Conservation (phyloP, 2,113 vertebrate genomes). For the Catagonus wagneri region DNA sequence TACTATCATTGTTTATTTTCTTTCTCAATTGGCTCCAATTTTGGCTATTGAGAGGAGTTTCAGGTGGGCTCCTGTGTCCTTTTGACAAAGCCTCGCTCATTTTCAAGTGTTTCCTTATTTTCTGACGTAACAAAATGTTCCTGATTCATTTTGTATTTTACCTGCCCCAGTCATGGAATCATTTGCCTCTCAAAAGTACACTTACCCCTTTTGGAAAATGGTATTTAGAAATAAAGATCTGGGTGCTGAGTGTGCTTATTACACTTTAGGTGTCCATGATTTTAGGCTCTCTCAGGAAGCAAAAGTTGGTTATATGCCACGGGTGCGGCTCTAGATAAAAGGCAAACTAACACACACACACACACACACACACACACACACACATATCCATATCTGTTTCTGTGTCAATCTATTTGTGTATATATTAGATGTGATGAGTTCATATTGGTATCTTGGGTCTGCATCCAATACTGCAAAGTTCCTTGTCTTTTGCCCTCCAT, state of each 20-base stretch:
- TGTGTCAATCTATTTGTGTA: too few relatives aligned
- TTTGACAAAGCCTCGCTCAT: not conserved
- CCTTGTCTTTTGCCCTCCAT: not conserved
- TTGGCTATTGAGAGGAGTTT: not conserved
- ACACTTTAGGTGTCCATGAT: too few relatives aligned
- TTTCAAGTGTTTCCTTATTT: not conserved
- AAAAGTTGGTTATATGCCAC: too few relatives aligned
- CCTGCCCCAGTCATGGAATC: not conserved
- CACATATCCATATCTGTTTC: not conserved
- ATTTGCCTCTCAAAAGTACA: not conserved
- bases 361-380: too few relatives aligned
- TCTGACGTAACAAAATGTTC: not conserved
- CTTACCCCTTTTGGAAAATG: too few relatives aligned
- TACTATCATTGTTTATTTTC: not conserved
- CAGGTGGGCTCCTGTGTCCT: not conserved
- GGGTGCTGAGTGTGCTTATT: too few relatives aligned
- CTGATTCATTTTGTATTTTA: not conserved
- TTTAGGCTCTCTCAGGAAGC: too few relatives aligned
- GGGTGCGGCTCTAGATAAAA: too few relatives aligned
- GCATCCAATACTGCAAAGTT: not conserved
- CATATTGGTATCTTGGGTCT: not conserved
- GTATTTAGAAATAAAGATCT: too few relatives aligned
- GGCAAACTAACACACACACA: too few relatives aligned
- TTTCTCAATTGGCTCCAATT: not conserved
- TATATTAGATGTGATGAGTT: not conserved